Percentiles rank a stretch among this genome's conserved stretches.
Evolutionary conservation across 1,140 invertebrate genomes (phyloP).

Genomic region (Eueides isabella): DNA sequence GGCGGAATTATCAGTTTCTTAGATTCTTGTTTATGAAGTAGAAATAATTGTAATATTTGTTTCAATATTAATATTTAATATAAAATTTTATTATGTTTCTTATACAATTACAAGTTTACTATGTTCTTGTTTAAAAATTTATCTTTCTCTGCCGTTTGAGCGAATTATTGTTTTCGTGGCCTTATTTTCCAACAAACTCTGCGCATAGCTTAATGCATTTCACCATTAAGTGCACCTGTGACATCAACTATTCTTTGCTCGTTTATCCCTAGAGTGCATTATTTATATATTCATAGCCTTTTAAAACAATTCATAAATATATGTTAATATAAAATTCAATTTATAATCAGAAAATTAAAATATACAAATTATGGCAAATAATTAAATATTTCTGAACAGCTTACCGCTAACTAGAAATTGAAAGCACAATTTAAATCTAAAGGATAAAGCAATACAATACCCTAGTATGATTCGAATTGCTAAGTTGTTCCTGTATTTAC

Average conservation of each 20-base stretch:
- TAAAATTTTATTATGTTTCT: neutral
- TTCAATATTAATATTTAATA: no score
- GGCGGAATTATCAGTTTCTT: no score
- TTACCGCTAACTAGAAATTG: neutral
- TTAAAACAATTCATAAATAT: neutral
- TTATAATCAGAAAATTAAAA: slow-evolving; percentile 18
- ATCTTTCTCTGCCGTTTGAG: neutral
- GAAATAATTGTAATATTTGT: no score
- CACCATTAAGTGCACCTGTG: slow-evolving; percentile 66
- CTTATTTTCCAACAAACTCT: slow-evolving; percentile 47
- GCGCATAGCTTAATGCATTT: slow-evolving; percentile 67
- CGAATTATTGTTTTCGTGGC: neutral
- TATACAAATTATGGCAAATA: slow-evolving; percentile 31
- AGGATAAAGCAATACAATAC: slow-evolving; percentile 22
- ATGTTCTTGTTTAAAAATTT: neutral
- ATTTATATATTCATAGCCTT: slow-evolving; percentile 17
- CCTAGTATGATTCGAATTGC: slow-evolving; percentile 44
- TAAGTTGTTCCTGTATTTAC: slow-evolving; percentile 50
- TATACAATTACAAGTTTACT: neutral
- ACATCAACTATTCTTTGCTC: slow-evolving; percentile 51
- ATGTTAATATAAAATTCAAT: neutral
- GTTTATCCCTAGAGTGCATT: slow-evolving; percentile 34
- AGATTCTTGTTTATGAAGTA: neutral
- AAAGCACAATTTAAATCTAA: neutral
- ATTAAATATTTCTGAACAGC: neutral